Conservation (phyloP, 2,113 vertebrate species). For the Triplophysa siluroides region DNA sequence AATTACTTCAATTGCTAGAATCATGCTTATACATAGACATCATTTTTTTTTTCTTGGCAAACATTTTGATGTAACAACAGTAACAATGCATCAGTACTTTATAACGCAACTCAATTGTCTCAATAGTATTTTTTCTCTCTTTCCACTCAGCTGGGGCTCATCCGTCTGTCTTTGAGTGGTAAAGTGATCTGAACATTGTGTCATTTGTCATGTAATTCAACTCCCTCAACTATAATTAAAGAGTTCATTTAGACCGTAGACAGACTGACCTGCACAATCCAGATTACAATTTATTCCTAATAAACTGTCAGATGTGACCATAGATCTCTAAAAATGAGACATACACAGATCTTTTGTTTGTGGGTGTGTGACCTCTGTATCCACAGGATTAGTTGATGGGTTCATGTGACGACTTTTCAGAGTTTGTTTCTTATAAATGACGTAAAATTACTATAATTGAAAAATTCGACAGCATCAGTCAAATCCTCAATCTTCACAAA, state of each 20-base stretch:
- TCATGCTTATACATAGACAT: not conserved
- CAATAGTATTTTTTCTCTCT: conserved; percentile 68
- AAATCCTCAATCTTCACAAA: not conserved
- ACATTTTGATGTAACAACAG: not conserved
- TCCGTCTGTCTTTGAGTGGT: conserved; percentile 82
- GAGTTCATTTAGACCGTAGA: conserved; percentile 56
- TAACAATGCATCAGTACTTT: conserved; percentile 11
- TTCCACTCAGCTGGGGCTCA: conserved; percentile 76
- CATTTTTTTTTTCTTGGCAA: not conserved
- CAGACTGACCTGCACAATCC: conserved; percentile 50
- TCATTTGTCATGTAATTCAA: conserved; percentile 75
- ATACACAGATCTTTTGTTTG: conserved; percentile 33
- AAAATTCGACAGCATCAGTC: not conserved
- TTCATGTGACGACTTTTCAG: not conserved
- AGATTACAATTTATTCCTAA: conserved; percentile 62
- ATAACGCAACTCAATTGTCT: conserved; percentile 61
- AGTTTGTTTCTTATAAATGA: not conserved
- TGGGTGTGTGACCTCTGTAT: conserved; percentile 11
- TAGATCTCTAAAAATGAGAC: conserved; percentile 39
- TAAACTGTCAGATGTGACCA: conserved; percentile 28
- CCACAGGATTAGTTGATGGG: not conserved
- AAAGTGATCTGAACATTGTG: conserved; percentile 70
- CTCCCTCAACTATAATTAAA: conserved; percentile 50
- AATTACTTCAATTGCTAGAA: too few relatives aligned
- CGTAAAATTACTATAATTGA: not conserved